Evolutionary conservation across 2,888 invertebrate species (phyloP), one percentile per base, ranked within the genome.

Genomic region (Rhagonycha fulva): DNA sequence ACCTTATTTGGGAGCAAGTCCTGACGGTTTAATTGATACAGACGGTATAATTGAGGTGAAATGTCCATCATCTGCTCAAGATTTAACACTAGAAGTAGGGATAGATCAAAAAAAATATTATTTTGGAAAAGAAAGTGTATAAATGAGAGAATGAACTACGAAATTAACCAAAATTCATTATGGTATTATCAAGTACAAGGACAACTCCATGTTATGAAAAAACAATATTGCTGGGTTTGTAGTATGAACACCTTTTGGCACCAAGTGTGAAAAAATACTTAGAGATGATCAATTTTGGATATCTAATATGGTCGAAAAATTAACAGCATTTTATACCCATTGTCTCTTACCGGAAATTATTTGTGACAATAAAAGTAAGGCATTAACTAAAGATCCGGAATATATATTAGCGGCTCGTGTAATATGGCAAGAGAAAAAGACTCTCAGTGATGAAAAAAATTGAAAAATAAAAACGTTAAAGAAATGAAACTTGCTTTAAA

Each of bases 171-270:
- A 26, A 70, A 26, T 26, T 32, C 63, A 32, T n/a, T 66, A 47
- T 63, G 66, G 23, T 71, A 32, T n/a, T 71, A 47, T 2, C 66
- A 47, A 23, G 32, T 71, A 10, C 71, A 71, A 71, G 71, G 71
- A 32, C 66, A 63, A 71, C 32, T 71, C 14, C 32, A 19, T 19
- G 23, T 62, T 30, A 71, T 63, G 11, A 14, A 19, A 14, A 10
- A 19, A 9, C 30, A 63, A 24, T 66, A 71, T 32, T 66, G 71
- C 24, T 14, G 30, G n/a, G n/a, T 32, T 71, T 71, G 32, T 26
- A 9, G 4, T 71, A 30, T 71, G 71, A 63, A 71, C 71, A 9
- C 71, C 71, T 12, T 11, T 14, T 9, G 47, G 70, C 11, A 14
- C 61, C 9, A 23, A 23, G 9, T 11, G 24, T 24, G 70, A 70